Percentiles rank a stretch among this genome's conserved stretches.
Evolutionary conservation across 2,888 invertebrate species (phyloP).

Genomic region (Phrixothrix hirtus): DNA sequence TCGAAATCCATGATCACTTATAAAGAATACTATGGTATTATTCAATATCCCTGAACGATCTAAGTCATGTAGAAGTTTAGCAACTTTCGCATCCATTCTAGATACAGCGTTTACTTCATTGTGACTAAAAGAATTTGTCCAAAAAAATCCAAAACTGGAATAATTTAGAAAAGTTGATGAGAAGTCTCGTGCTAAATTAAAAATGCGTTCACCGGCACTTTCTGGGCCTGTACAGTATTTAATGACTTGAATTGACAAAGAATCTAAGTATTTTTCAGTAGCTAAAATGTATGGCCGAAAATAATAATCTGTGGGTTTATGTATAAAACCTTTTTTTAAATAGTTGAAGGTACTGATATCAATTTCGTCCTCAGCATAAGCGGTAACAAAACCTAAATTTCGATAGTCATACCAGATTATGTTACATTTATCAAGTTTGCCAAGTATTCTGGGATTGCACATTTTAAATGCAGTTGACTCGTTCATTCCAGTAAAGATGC

Average conservation of each 20-base stretch:
- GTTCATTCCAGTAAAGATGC: slow-evolving; percentile 73
- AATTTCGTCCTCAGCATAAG: slow-evolving; percentile 78
- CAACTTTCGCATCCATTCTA: slow-evolving; percentile 67
- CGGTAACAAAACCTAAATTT: slow-evolving; percentile 73
- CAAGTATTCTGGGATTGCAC: slow-evolving; percentile 58
- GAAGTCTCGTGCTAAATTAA: slow-evolving; percentile 72
- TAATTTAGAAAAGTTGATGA: slow-evolving; percentile 63
- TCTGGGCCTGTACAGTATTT: slow-evolving; percentile 63
- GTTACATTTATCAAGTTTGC: slow-evolving; percentile 70
- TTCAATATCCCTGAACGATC: slow-evolving; percentile 62
- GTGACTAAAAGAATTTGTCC: slow-evolving; percentile 82
- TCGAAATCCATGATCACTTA: slow-evolving; percentile 81
- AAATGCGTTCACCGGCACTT: slow-evolving; percentile 67
- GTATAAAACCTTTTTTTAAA: slow-evolving; percentile 69
- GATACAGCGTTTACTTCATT: slow-evolving; percentile 69
- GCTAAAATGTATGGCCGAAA: slow-evolving; percentile 74
- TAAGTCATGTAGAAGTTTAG: slow-evolving; percentile 64
- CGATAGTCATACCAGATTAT: slow-evolving; percentile 80
- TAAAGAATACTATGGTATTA: slow-evolving; percentile 70
- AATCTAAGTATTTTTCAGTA: slow-evolving; percentile 60
- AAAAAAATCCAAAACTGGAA: slow-evolving; percentile 76
- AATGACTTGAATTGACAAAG: slow-evolving; percentile 36
- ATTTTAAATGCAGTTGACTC: slow-evolving; percentile 55
- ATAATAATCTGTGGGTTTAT: slow-evolving; percentile 81
- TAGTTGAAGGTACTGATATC: slow-evolving; percentile 76